Conservation (phyloP, 2,113 vertebrate species). For the Labeo rohita region DNA sequence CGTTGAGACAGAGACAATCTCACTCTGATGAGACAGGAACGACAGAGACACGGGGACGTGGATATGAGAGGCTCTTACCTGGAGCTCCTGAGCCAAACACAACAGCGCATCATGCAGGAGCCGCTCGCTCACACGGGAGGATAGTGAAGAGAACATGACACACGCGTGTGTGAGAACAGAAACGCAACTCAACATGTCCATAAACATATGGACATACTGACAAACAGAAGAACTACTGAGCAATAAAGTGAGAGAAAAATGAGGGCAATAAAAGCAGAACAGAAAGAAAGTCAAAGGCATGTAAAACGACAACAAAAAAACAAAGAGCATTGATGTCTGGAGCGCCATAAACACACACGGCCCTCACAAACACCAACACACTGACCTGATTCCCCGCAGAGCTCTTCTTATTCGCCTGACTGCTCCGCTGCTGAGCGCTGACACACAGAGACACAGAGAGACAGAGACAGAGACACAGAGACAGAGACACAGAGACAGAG, state of each 20-base stretch:
- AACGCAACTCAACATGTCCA: slow-evolving; percentile 1
- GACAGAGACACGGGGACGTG: background rate
- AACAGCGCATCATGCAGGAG: slow-evolving; percentile 30
- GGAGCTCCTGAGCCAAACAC: slow-evolving; percentile 53
- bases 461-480: too few relatives aligned
- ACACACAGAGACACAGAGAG: background rate
- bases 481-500: too few relatives aligned
- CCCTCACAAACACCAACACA: slow-evolving; percentile 25
- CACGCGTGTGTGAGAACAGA: slow-evolving; percentile 72
- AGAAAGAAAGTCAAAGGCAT: slow-evolving; percentile 7
- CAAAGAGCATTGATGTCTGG: background rate
- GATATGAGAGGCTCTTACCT: slow-evolving; percentile 40
- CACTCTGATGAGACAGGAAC: background rate
- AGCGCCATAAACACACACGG: background rate
- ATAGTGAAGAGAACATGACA: slow-evolving; percentile 61
- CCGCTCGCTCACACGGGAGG: slow-evolving; percentile 64
- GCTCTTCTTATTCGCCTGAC: slow-evolving; percentile 90
- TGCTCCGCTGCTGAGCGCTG: slow-evolving; percentile 93
- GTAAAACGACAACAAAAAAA: background rate
- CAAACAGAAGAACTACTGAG: background rate
- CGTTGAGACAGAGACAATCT: background rate
- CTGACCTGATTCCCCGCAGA: slow-evolving; percentile 91
- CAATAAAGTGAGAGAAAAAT: background rate
- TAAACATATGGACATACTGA: background rate
- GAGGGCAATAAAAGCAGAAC: background rate